Base-by-base conservation (phyloP, 2,113 vertebrate genomes). In the Brachirus orientalis region DNA sequence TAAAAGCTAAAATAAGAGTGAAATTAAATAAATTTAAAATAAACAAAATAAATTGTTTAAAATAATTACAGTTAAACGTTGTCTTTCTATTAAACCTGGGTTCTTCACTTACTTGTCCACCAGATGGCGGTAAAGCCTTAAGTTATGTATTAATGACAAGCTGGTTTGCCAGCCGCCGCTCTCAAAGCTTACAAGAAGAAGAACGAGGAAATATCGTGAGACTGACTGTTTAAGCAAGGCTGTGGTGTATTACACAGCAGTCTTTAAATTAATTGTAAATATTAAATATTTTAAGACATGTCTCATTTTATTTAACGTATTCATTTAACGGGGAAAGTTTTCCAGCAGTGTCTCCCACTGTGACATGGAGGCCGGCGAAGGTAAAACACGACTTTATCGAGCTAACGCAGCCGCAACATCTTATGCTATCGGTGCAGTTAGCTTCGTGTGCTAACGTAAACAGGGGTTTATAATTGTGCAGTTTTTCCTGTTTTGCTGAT, bases 341-440 rank as follows among this genome's bases (percentile, higher is more conserved):
- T 12, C 3, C 33, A 3, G 1, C 37, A 18, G 37, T 11, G 58
- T 28, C 7, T 62, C 48, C 8, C 47, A 53, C 53, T 1, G 7
- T 0, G 69, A 69, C 48, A 90, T 90, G 89, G 89, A 89, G 61
- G 80, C 75, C 1, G 84, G 48, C 0, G 89, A 89, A 87, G 89
- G 87, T 90, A 75, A 79, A 22, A 41, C 6, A 22, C 18, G 13
- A 13, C 1, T 7, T 54, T 4, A n/a, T 9, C 1, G 13, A 33
- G 66, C 52, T 36, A 12, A 33, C 22, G 5, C 4, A 7, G 19
- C 72, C 12, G 8, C 14, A 62, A 40, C 8, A n/a, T 8, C 11
- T 2, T 18, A 28, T 28, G 60, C 55, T 72, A 43, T 48, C 8
- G 47, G 20, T n/a, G 10, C 13, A 6, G 51, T 45, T 83, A 80